Evolutionary conservation across 2,113 vertebrate genomes (phyloP), one percentile per base, ranked within the genome.

Genomic region (Dipodomys merriami): DNA sequence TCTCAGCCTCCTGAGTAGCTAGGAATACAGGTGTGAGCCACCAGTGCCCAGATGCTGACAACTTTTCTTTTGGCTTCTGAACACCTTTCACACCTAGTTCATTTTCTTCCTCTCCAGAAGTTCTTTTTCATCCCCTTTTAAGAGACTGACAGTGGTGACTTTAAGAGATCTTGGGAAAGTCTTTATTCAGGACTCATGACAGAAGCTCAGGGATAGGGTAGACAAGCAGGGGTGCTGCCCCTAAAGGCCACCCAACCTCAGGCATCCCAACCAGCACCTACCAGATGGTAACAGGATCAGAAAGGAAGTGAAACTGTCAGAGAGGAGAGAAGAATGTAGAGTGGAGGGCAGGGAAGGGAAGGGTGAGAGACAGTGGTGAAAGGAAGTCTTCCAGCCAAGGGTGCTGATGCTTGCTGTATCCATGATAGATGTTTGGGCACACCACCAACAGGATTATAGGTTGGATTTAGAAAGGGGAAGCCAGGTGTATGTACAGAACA

Each of bases 151-250:
- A 86, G 9, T 80, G 39, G 57, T 83, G 33, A 86, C 25, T 39
- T 88, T 72, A 69, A 79, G 64, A 60, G 60, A 25, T 73, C 69
- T 82, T 64, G 69, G 57, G 53, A 27, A 93, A 77, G 84, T 91
- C 77, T 74, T 18, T 79, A 68, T 35, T 35, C 8, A 81, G 73
- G 19, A 86, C 39, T 8, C 77, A 49, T 2, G 18, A 29, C 29
- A 30, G 86, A 93, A 71, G 44, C 49, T 39, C 35, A 7, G 62
- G 60, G n/a, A 27, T 73, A 10, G 64, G 29, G 67, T 6, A 22
- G 39, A 53, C 20, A 62, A 44, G 46, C 27, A 74, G 77, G 33
- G 60, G 12, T 35, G 8, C 46, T 78, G 35, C n/a, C 53, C 44
- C 74, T 27, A 9, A 13, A 57, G 53, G 53, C 53, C 53, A 15